phyloP scores from a whole-genome alignment of 1,140 invertebrate species.

The Camponotus pennsylvanicus region DNA sequence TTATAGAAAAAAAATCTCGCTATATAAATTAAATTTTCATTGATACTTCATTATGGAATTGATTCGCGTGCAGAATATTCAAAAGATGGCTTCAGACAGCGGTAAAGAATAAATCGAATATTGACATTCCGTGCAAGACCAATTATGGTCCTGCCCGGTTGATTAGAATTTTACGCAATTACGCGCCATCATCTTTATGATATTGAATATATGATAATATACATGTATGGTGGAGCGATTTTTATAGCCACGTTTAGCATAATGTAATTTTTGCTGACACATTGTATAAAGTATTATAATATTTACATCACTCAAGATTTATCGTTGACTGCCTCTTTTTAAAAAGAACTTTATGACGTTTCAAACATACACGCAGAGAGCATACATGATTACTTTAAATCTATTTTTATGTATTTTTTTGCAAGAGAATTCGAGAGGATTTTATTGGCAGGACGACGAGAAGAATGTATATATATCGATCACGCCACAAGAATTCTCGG shows the following conservation, averaged over 20 bases:
- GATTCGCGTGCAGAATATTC: background rate
- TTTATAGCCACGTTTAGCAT: background rate
- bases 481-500: conserved; percentile 2
- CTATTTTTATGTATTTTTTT: background rate
- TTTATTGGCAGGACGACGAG: background rate
- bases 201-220: conserved; percentile 12
- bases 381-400: background rate
- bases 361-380: background rate
- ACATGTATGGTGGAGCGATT: background rate
- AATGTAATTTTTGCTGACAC: background rate
- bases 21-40: background rate
- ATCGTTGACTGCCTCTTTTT: background rate
- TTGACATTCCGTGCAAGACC: background rate
- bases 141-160: background rate
- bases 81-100: background rate
- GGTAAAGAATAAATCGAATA: conserved; percentile 24
- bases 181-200: conserved; percentile 17
- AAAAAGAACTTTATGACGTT: background rate
- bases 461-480: conserved; percentile 12
- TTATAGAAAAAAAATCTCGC: conserved; percentile 1
- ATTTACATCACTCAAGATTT: background rate
- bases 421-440: background rate
- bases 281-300: background rate
- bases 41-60: conserved; percentile 13
- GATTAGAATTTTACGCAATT: conserved; percentile 47